Percentiles rank a stretch among this genome's conserved stretches.
phyloP scores from a whole-genome alignment of 2,113 vertebrate species.

The Scomber colias region DNA sequence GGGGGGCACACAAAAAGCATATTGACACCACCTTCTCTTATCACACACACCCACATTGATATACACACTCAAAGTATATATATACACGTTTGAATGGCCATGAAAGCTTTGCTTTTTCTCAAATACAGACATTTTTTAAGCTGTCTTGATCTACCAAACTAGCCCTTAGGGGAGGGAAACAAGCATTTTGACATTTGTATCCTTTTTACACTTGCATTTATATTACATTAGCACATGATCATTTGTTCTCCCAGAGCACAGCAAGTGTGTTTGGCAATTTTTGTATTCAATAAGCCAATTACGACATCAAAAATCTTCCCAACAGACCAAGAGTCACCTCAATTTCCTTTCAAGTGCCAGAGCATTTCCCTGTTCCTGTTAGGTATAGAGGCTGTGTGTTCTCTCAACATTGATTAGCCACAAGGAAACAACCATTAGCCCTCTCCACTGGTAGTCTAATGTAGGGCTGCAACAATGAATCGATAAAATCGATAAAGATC shows the following conservation, averaged over 20 bases:
- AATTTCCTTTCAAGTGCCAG: constrained; percentile 38
- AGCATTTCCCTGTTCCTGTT: constrained; percentile 6
- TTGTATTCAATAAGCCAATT: constrained; percentile 55
- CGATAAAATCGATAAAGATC: no score
- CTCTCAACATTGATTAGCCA: constrained; percentile 29
- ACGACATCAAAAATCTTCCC: constrained; percentile 48
- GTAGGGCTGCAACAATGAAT: no score
- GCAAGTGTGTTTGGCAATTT: constrained; percentile 29
- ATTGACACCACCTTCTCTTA: constrained; percentile 43
- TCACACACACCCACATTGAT: constrained; percentile 50
- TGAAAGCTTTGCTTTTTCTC: constrained; percentile 35
- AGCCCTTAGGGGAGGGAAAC: constrained; percentile 41
- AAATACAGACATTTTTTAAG: constrained; percentile 27
- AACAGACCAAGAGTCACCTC: constrained; percentile 33
- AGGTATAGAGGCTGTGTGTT: constrained; percentile 18
- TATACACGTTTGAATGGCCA: constrained; percentile 16
- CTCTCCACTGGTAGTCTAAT: constrained; percentile 3
- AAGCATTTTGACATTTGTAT: constrained; percentile 15
- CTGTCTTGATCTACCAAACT: constrained; percentile 47
- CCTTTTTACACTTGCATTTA: constrained; percentile 35
- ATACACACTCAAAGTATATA: constrained; percentile 14
- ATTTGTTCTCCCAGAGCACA: constrained; percentile 27
- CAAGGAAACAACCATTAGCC: constrained; percentile 20
- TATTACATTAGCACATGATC: constrained; percentile 35
- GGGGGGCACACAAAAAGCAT: constrained; percentile 31